A percentile compares a stretch with the other conserved stretches of the same genome.
Conservation (phyloP, 1,140 invertebrate genomes). For the Bombus difficillimus region DNA sequence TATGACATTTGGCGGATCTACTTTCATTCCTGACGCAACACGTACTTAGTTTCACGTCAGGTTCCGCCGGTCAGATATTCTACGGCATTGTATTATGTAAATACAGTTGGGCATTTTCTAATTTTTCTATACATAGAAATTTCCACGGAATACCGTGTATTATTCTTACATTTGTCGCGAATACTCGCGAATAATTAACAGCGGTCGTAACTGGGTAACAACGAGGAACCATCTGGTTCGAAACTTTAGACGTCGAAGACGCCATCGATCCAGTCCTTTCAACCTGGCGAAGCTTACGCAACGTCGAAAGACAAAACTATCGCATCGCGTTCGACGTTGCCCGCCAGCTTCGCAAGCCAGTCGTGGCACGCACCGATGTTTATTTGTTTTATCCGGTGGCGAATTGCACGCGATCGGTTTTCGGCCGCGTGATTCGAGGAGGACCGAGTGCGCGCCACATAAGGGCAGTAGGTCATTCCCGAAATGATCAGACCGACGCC, state of each 20-base stretch:
- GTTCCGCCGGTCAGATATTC: constrained; percentile 1
- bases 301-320: neutral
- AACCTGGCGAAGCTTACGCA: neutral
- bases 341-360: neutral
- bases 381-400: neutral
- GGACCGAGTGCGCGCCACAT: constrained; percentile 19
- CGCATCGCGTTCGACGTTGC: neutral
- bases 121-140: neutral
- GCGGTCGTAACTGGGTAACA: too few relatives aligned
- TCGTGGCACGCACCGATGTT: neutral
- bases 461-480: constrained; percentile 68
- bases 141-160: neutral
- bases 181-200: too few relatives aligned
- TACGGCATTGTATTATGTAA: constrained; percentile 10
- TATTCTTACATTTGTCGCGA: too few relatives aligned
- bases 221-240: too few relatives aligned
- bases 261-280: neutral
- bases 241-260: too few relatives aligned
- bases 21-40: constrained; percentile 51
- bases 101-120: neutral
- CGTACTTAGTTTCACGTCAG: constrained; percentile 38
- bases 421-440: neutral
- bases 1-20: constrained; percentile 46
- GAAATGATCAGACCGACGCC: constrained; percentile 60
- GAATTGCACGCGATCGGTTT: neutral